phyloP scores from a whole-genome alignment of 1,140 invertebrate species.

The Eumeta japonica region DNA sequence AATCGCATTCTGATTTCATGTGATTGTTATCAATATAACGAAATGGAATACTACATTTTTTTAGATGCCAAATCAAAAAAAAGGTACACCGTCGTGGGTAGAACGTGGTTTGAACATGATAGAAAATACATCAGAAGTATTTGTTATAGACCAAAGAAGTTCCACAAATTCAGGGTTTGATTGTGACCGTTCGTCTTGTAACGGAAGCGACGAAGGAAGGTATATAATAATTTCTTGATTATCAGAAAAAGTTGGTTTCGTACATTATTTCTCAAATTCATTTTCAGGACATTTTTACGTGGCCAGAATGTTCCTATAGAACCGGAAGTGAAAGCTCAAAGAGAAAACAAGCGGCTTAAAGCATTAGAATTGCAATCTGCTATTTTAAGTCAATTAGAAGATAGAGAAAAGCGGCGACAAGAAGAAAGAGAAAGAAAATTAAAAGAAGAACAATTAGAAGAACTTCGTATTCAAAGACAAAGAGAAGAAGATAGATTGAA shows the following conservation, averaged over 20 bases:
- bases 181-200: slow-evolving; percentile 42
- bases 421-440: slow-evolving; percentile 64
- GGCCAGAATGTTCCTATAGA: slow-evolving; percentile 74
- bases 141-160: slow-evolving; percentile 50
- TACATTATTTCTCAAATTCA: background rate
- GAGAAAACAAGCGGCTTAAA: slow-evolving; percentile 67
- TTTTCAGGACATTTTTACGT: slow-evolving; percentile 62
- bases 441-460: slow-evolving; percentile 67
- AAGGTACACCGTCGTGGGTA: slow-evolving; percentile 62
- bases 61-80: slow-evolving; percentile 51
- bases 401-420: slow-evolving; percentile 63
- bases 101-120: slow-evolving; percentile 62
- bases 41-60: too few relatives aligned
- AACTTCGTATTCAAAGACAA: slow-evolving; percentile 65
- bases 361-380: slow-evolving; percentile 71
- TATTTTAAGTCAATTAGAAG: slow-evolving; percentile 71
- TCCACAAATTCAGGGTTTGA: slow-evolving; percentile 41
- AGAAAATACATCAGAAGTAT: slow-evolving; percentile 45
- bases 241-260: background rate
- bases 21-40: too few relatives aligned
- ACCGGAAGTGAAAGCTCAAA: slow-evolving; percentile 64
- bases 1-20: too few relatives aligned
- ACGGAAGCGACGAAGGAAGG: slow-evolving; percentile 50
- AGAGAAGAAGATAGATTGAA: slow-evolving; percentile 64
- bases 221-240: slow-evolving; percentile 11